Percentiles rank a stretch among this genome's conserved stretches.
Conservation (phyloP, 2,113 vertebrate genomes). For the Talpa occidentalis region DNA sequence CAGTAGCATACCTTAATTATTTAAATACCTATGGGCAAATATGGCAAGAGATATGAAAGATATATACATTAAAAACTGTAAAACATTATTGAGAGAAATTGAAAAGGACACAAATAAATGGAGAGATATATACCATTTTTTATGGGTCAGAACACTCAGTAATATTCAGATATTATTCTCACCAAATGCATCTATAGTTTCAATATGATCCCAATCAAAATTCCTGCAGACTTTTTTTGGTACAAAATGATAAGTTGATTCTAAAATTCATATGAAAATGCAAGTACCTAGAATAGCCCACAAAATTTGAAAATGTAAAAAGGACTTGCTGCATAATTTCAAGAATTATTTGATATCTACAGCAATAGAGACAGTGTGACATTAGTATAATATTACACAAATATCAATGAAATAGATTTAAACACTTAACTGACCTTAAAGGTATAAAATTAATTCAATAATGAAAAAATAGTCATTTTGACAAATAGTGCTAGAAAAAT, state of each 20-base stretch:
- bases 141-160: background rate
- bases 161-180: background rate
- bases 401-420: background rate
- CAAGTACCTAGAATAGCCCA: background rate
- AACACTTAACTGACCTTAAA: background rate
- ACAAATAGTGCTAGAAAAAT: background rate
- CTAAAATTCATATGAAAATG: background rate
- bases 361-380: background rate
- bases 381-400: background rate
- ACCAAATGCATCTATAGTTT: background rate
- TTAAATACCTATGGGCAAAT: background rate
- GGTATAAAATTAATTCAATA: background rate
- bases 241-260: background rate
- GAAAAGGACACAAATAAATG: conserved; percentile 11
- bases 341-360: conserved; percentile 3
- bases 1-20: background rate
- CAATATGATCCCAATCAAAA: background rate
- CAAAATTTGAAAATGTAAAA: background rate
- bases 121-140: background rate
- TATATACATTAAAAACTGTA: background rate
- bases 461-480: background rate
- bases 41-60: background rate
- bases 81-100: conserved; percentile 9
- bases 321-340: background rate
- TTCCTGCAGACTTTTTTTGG: background rate